These are phyloP conservation scores for Mustela lutreola DNA, from an alignment of 2,113 vertebrate species.

Conservation along the genomic window DNA sequence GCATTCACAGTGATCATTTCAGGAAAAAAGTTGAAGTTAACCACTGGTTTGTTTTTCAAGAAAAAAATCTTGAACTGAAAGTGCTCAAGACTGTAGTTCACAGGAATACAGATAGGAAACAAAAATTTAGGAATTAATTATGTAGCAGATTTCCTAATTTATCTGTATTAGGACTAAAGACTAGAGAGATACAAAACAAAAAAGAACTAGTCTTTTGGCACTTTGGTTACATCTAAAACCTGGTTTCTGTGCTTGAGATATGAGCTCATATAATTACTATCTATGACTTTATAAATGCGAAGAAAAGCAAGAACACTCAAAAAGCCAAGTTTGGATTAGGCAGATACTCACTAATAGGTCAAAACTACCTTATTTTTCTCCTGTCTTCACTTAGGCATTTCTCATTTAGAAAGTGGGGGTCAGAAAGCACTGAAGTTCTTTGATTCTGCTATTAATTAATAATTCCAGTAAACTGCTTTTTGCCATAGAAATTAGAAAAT, in stretches of 20 bases:
- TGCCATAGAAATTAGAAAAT: slow-evolving; percentile 38
- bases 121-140: slow-evolving; percentile 53
- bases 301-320: slow-evolving; percentile 40
- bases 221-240: neutral
- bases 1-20: neutral
- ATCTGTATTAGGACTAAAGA: slow-evolving; percentile 1
- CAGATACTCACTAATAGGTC: neutral
- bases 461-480: slow-evolving; percentile 30
- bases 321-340: slow-evolving; percentile 23
- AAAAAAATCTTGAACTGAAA: slow-evolving; percentile 48
- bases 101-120: neutral
- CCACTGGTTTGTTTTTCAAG: neutral
- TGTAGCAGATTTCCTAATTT: neutral
- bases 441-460: slow-evolving; percentile 34
- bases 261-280: neutral
- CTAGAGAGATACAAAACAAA: slow-evolving; percentile 36
- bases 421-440: slow-evolving; percentile 12
- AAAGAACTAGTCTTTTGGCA: slow-evolving; percentile 10
- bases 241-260: slow-evolving; percentile 47
- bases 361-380: neutral
- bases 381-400: slow-evolving; percentile 30
- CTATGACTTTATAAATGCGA: neutral
- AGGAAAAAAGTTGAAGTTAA: slow-evolving; percentile 32
- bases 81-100: slow-evolving; percentile 30
- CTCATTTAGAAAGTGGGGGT: neutral